Evolutionary conservation across 2,888 invertebrate genomes (phyloP), one percentile per base, ranked within the genome.

Genomic region (Drosophila tripunctata): DNA sequence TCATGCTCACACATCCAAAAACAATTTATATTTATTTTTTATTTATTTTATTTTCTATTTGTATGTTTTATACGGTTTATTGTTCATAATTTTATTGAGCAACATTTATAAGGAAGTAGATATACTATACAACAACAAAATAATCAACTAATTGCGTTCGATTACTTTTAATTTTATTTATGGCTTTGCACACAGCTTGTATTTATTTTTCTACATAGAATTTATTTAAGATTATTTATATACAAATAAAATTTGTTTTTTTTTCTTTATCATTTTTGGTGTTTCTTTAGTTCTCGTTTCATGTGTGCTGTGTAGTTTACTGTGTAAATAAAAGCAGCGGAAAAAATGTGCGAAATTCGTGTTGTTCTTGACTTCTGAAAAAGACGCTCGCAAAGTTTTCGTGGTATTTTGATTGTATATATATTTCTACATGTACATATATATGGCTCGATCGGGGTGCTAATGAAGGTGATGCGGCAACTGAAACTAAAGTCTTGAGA

Each of bases 301-400:
- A n/a, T n/a, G n/a, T n/a, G n/a, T n/a, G n/a, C n/a, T n/a, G 30
- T 27, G 54, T 57, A 44, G 57, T 62, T 47, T 31, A 8, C 48
- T 61, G 44, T 57, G 73, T 48, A 64, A 60, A 73, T 38, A 62
- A 68, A 51, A 36, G 45, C 36, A 36, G 14, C 12, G 10, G 17
- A 51, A 57, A 55, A 76, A 54, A 65, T 69, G 65, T 65, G 70
- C 62, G 67, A 78, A 65, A 44, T 66, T 79, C 66, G 72, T 68
- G 71, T 62, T 66, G 68, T 67, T 79, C 66, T 67, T 67, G 58
- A 66, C 15, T 60, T 71, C 63, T 70, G 19, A 31, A 66, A 62
- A 75, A 78, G 65, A 50, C 58, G 48, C 63, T 40, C 48, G 41
- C 55, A 21, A 31, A 19, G 31, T 47, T 64, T 58, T 69, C 27